Evolutionary conservation across 2,797 vertebrate genomes (phyloP).

Genomic region (Pangasius macronema): DNA sequence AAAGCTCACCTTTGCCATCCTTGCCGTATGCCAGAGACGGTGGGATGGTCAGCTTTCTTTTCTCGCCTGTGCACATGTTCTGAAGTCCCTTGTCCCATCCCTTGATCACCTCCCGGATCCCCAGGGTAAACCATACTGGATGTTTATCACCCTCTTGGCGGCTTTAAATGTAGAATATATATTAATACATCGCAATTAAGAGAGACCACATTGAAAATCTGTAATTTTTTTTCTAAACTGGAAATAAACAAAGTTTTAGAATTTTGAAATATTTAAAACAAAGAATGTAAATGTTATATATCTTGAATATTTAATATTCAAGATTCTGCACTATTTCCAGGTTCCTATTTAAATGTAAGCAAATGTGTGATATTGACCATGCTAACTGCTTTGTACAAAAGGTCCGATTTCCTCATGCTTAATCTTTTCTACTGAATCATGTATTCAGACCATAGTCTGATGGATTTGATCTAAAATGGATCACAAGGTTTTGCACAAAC

Average conservation of each 20-base stretch:
- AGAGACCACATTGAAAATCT: no score
- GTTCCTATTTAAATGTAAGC: not conserved
- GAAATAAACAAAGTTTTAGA: no score
- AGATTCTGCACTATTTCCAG: not conserved
- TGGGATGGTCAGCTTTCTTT: conserved; percentile 86
- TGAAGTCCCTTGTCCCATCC: conserved; percentile 94
- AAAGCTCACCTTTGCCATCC: conserved; percentile 90
- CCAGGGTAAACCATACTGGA: conserved; percentile 95
- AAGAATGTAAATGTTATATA: no score
- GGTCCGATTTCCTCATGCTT: not conserved
- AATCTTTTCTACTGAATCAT: not conserved
- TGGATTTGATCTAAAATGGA: not conserved
- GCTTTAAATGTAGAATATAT: conserved; percentile 69
- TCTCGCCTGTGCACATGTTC: conserved; percentile 91
- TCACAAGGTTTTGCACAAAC: not conserved
- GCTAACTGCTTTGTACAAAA: not conserved
- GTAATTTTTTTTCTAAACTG: no score
- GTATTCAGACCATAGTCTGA: not conserved
- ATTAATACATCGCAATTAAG: conserved; percentile 14
- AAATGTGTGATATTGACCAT: not conserved
- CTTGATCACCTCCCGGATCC: conserved; percentile 85
- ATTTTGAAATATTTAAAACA: no score
- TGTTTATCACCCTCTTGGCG: conserved; percentile 85
- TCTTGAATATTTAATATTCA: not conserved
- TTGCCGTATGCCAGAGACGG: conserved; percentile 90